Base-by-base conservation (phyloP, 2,113 vertebrate species). In the Orthonyx spaldingii region DNA sequence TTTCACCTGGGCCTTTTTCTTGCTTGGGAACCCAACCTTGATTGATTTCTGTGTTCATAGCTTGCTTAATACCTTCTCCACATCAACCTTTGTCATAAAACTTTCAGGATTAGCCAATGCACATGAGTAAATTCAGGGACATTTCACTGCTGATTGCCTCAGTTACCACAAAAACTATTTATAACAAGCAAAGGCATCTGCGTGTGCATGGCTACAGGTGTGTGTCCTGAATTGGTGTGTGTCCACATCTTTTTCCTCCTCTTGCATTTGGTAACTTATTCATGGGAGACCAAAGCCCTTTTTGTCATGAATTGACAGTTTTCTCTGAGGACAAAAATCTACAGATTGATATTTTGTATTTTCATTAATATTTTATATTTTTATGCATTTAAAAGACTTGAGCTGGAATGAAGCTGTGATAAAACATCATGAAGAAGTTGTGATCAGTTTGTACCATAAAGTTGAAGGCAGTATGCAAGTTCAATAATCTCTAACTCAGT, bases 191-290 rank as follows among this genome's bases (percentile, higher is more conserved):
- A 27, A 69, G 52, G 27, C 47, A 37, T 35, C 33, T 5, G 2
- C 0, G 0, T 1, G 0, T 39, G 35, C 39, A 22, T 16, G 37
- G 46, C 19, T 81, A 28, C 1, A 0, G 35, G 28, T 59, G 59
- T n/a, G 26, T 1, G 32, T 79, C 49, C 20, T 39, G 32, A 82
- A 63, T 82, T 18, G 15, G 11, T 49, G 15, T 50, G 16, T 59
- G 23, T 27, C 12, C 60, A 47, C 4, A 16, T 70, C 13, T 42
- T 26, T 18, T 32, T 68, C n/a, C 22, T 76, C 46, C 55, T 84
- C 55, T 77, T 69, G 4, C 4, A 14, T 72, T 77, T 72, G 41
- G 3, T 52, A 65, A 44, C 28, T 42, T 70, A 42, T 13, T 88
- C 10, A 60, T 0, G 3, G 49, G 13, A 56, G 1, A 87, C 9